Base-by-base conservation (phyloP, 2,888 invertebrate genomes). In the Clitarchus hookeri region DNA sequence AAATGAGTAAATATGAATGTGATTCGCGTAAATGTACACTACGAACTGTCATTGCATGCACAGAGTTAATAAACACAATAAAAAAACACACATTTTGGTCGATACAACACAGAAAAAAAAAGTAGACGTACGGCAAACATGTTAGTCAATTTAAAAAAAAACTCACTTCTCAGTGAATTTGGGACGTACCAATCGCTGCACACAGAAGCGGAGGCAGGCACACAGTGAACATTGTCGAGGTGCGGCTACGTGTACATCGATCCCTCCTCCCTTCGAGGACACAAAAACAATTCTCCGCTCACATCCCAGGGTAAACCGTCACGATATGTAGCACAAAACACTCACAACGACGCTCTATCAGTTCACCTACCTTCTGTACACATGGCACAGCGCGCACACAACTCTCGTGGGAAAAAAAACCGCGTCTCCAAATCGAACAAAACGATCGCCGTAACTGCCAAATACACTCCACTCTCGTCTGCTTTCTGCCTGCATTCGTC, bases 371-470 rank as follows among this genome's bases (percentile, higher is more conserved):
- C 26, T 48, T 27, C 65, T 53, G 79, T 23, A 84, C 54, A 48
- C 53, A 78, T 48, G 86, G 54, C 86, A 84, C 79, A 26, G 36
- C 80, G 36, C 36, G 25, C 54, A 79, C 77, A 84, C 80, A 48
- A 53, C 84, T 36, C 36, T 44, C 19, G 36, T 36, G 36, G 82
- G 19, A 16, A 44, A 80, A 86, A 86, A 80, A 79, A 25, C 84
- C 54, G 80, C 86, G 27, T 84, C 79, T 79, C 84, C 84, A 86
- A 84, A 53, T 84, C 86, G 79, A 84, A 84, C 65, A 86, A 86
- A 84, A 54, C 78, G 84, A 27, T 84, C 36, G 36, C 80, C 84
- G 84, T 80, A 84, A 78, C 86, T 86, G 86, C 79, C 84, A 80
- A 86, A 86, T 77, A 53, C 86, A 86, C 86, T 36, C 78, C 79